These are phyloP conservation scores for Noctua pronuba DNA, from an alignment of 2,888 invertebrate genomes.

Conservation along the genomic window DNA sequence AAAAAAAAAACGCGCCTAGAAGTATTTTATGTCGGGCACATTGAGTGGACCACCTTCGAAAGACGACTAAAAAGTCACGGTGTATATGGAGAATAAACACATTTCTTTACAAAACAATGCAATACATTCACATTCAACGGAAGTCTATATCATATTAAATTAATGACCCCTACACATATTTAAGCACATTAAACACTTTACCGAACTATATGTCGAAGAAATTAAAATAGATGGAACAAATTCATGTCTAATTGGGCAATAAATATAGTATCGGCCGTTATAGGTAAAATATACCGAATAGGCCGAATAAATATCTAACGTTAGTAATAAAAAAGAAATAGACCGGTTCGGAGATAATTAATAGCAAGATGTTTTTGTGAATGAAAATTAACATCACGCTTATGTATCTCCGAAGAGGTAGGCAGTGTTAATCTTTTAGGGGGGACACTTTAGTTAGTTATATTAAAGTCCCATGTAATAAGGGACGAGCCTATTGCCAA, in stretches of 20 bases:
- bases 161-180: slow-evolving; percentile 29
- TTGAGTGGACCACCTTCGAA: too few relatives aligned
- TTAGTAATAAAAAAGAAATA: slow-evolving; percentile 40
- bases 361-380: slow-evolving; percentile 5
- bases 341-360: slow-evolving; percentile 21
- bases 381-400: not conserved
- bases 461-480: not conserved
- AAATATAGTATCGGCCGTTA: slow-evolving; percentile 49
- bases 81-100: too few relatives aligned
- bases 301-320: slow-evolving; percentile 2
- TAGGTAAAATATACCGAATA: slow-evolving; percentile 32
- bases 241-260: slow-evolving; percentile 40
- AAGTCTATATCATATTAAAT: slow-evolving; percentile 3
- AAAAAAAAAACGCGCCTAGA: too few relatives aligned
- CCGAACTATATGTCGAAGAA: slow-evolving; percentile 29
- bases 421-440: not conserved
- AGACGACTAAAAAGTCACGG: too few relatives aligned
- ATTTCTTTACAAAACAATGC: not conserved
- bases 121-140: not conserved
- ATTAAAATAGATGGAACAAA: slow-evolving; percentile 55
- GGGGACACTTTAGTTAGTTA: not conserved
- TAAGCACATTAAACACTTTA: slow-evolving; percentile 8
- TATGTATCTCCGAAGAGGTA: not conserved
- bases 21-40: too few relatives aligned
- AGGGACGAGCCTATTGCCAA: not conserved